Conservation (phyloP, 2,797 vertebrate genomes). For the Iguana delicatissima region DNA sequence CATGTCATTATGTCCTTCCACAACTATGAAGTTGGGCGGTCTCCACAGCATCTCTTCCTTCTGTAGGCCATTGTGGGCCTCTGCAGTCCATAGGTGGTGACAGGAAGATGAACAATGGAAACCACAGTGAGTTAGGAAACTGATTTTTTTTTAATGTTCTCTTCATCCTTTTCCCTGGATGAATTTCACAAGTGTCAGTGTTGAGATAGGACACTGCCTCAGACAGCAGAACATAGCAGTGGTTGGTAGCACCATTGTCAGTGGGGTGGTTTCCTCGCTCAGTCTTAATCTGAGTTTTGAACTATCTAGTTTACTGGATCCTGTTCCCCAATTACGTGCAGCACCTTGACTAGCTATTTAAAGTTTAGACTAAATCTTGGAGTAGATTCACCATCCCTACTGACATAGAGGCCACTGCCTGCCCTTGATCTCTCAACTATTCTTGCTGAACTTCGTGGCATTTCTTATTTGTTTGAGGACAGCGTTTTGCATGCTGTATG, state of each 20-base stretch:
- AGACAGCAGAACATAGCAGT: neutral
- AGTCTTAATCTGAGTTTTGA: no score
- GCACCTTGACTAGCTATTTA: no score
- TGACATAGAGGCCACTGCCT: no score
- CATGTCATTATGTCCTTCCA: conserved; percentile 66
- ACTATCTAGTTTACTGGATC: no score
- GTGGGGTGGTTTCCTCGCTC: no score
- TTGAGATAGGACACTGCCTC: neutral
- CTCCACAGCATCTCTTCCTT: conserved; percentile 43
- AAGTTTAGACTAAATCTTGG: no score
- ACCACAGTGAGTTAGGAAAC: rapidly evolving
- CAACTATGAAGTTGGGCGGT: conserved; percentile 62
- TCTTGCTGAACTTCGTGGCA: neutral
- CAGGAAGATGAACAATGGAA: conserved; percentile 21
- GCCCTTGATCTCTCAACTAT: neutral
- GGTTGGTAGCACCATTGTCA: no score
- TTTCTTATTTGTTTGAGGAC: neutral
- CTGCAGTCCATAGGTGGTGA: neutral
- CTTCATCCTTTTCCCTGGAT: rapidly evolving
- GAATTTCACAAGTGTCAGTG: neutral
- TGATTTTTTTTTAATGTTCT: neutral
- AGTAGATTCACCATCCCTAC: no score
- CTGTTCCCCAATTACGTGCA: no score
- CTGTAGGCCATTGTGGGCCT: rapidly evolving
- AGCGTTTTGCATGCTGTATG: neutral